Evolutionary conservation across 2,113 vertebrate genomes (phyloP).

Genomic region (Megaptera novaeangliae): DNA sequence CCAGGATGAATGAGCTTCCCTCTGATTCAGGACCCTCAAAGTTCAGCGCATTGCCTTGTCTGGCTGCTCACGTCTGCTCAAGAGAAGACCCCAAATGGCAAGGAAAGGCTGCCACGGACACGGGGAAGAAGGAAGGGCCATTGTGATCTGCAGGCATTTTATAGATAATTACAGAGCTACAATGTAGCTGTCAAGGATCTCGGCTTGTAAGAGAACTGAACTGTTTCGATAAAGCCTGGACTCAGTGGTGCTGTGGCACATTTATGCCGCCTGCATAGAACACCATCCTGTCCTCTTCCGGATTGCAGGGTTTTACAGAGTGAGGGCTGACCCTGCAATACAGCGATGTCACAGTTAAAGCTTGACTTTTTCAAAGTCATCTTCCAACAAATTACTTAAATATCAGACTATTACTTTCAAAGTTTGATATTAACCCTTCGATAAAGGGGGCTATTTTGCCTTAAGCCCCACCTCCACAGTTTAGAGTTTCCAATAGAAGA

Average conservation of each 20-base stretch:
- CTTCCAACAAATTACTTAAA: background rate
- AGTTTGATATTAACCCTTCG: background rate
- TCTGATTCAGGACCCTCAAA: background rate
- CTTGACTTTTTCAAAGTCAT: background rate
- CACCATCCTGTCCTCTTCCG: background rate
- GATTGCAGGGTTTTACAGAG: background rate
- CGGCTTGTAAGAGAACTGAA: slow-evolving; percentile 17
- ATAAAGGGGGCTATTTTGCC: background rate
- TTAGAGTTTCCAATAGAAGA: background rate
- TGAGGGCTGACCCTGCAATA: background rate
- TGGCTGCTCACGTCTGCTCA: rapidly evolving
- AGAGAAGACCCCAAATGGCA: background rate
- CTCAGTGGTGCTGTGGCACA: background rate
- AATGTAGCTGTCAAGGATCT: slow-evolving; percentile 31
- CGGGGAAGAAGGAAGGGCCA: background rate
- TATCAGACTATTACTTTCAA: background rate
- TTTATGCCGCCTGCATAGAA: background rate
- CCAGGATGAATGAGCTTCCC: background rate
- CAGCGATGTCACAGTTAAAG: background rate
- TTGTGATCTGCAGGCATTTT: slow-evolving; percentile 16
- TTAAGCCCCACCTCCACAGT: background rate
- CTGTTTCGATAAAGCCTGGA: slow-evolving; percentile 24
- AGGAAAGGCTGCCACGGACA: background rate
- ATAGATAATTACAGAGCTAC: slow-evolving; percentile 54
- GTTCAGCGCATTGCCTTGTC: rapidly evolving